These are phyloP conservation scores for Spatulosminthurus flaviceps DNA, from an alignment of 2,888 invertebrate genomes.

Conservation along the genomic window DNA sequence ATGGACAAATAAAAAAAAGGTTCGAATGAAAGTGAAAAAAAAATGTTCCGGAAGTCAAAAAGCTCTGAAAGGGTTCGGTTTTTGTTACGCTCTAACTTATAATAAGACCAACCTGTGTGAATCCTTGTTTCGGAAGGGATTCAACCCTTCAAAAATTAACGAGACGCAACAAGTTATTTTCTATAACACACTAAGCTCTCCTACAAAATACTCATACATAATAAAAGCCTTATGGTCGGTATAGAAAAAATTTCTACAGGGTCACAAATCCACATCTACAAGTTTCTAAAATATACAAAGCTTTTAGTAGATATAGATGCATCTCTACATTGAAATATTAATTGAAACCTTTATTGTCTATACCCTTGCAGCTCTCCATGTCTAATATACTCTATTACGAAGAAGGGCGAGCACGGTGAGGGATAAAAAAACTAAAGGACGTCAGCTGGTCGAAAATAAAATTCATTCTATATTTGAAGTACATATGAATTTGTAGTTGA, in stretches of 20 bases:
- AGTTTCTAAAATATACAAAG: too few relatives aligned
- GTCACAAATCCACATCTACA: too few relatives aligned
- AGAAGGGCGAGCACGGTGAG: conserved; percentile 4
- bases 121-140: neutral
- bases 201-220: too few relatives aligned
- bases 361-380: too few relatives aligned
- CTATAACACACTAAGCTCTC: too few relatives aligned
- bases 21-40: conserved; percentile 21
- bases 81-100: neutral
- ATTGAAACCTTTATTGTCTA: too few relatives aligned
- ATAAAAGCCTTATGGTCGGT: too few relatives aligned
- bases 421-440: conserved; percentile 21
- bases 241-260: too few relatives aligned
- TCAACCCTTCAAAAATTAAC: neutral
- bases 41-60: conserved; percentile 30
- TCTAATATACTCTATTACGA: neutral
- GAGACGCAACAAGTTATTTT: neutral
- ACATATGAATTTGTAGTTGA: too few relatives aligned
- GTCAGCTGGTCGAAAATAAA: conserved; percentile 16
- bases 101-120: neutral
- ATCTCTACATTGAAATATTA: too few relatives aligned
- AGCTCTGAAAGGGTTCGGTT: neutral
- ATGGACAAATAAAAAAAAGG: neutral
- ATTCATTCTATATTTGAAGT: neutral
- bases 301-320: too few relatives aligned